Percentiles rank a stretch among this genome's conserved stretches.
Evolutionary conservation across 2,888 invertebrate genomes (phyloP).

Genomic region (Apomyelois bistriatella): DNA sequence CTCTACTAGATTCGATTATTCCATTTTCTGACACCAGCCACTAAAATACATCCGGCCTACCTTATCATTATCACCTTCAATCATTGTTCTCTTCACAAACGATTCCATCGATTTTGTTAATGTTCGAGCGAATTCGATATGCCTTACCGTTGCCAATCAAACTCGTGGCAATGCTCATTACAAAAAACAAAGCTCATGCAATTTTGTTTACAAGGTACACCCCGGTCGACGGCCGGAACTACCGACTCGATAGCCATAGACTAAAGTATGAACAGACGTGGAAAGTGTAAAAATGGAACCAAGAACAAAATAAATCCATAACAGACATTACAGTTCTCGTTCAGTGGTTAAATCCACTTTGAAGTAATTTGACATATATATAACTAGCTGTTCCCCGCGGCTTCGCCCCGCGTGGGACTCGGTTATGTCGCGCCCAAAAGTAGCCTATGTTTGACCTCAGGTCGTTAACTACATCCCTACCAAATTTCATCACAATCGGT

Average conservation of each 20-base stretch:
- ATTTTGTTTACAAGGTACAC: conserved; percentile 75
- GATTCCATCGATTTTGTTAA: conserved; percentile 17
- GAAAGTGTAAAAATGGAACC: too few relatives aligned
- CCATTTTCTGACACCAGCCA: conserved; percentile 24
- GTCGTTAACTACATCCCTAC: too few relatives aligned
- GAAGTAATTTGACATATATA: too few relatives aligned
- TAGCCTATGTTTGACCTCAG: too few relatives aligned
- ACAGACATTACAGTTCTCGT: too few relatives aligned
- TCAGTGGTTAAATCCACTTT: too few relatives aligned
- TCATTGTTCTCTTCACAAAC: conserved; percentile 19
- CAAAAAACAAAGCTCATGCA: conserved; percentile 56
- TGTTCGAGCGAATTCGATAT: conserved; percentile 25
- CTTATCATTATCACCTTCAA: conserved; percentile 23
- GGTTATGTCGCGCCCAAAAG: too few relatives aligned
- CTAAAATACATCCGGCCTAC: conserved; percentile 18
- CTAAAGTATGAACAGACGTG: neutral
- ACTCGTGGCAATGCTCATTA: conserved; percentile 27
- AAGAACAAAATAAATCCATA: too few relatives aligned
- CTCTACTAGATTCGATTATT: conserved; percentile 21
- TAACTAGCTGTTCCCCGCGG: too few relatives aligned
- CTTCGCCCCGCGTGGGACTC: too few relatives aligned
- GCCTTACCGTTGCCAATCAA: conserved; percentile 27
- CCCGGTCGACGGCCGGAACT: conserved; percentile 43
- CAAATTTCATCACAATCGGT: too few relatives aligned
- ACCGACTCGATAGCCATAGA: conserved; percentile 17